Evolutionary conservation across 2,797 vertebrate species (phyloP), one percentile per base, ranked within the genome.

Genomic region (Okamejei kenojei): DNA sequence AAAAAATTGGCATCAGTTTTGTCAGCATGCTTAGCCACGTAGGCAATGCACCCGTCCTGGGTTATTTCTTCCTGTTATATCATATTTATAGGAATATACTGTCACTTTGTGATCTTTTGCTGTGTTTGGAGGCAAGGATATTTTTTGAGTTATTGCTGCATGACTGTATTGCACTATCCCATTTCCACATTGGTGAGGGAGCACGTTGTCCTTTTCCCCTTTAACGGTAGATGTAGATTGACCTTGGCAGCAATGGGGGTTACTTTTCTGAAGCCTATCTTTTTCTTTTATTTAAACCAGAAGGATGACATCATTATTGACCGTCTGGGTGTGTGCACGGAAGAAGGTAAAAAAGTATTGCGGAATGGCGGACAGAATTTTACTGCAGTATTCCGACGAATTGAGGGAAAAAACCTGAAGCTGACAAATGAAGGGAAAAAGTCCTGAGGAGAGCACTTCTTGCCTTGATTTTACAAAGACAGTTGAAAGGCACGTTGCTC

Each of bases 281-380:
- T 63, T 79, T 93, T 63, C 45, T 79, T 93, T 63, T 32, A 77
- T 91, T 81, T 32, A 23, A 78, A 93, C 58, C 95, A 99, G 98
- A 96, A 93, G 6, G 96, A 95, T 90, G 98, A 99, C 81, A 29
- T 98, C 93, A 97, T 99, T 58, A 92, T 98, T 73, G 93, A 86
- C 92, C 97, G 97, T 58, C 93, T 99, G 94, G 97, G 97, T 0
- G 97, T 96, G 0, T 98, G 98, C 73, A 98, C 98, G 0, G 98
- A 99, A 93, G 98, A 99, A 95, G 98, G 98, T 74, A 98, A 98
- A 96, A 98, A 99, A 94, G 98, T 99, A 80, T 96, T 97, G 93
- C 96, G 98, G 54, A 98, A 97, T 0, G 97, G 97, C 93, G 98
- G 98, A 29, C 96, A 98, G 95, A 98, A 97, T 93, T 98, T 97